Evolutionary conservation across 2,888 invertebrate species (phyloP), one percentile per base, ranked within the genome.

Genomic region (Luffia ferchaultella): DNA sequence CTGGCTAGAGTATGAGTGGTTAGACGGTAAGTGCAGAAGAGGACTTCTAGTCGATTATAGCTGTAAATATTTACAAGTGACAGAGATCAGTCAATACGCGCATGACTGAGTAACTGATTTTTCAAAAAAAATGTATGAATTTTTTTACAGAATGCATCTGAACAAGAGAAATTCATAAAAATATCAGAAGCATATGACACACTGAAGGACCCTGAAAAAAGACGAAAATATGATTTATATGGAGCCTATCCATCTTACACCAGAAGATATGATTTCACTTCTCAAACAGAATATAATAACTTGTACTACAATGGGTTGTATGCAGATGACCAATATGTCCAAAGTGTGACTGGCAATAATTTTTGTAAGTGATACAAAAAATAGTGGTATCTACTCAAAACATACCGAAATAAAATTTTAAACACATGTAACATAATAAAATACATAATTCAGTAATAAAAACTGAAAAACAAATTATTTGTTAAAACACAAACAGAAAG

Each of bases 281-380:
- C 87, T 15, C 88, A 88, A 51, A 56, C 74, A 0, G 85, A 88
- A 50, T 95, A 93, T 73, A 90, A 93, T 58, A 92, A 94, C 85
- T 87, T 89, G 55, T 95, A 90, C 70, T 95, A 94, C 65, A 88
- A 95, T 85, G 95, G 94, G 51, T 87, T 96, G 54, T 96, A 95
- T 72, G 93, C 94, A 66, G 91, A 94, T 66, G 94, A 95, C 76
- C 89, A 88, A 18, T 88, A 90, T 72, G 91, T 96, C 53, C 88
- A 92, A 19, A 93, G 93, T 0, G 73, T 96, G 1, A 90, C 89
- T 58, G 86, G 86, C 60, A 85, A 87, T 53, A 92, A 89, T 64
- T 96, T 92, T 84, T 89, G 93, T 93, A 73, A 86, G 88, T 74
- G 53, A 53, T 47, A 50, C 46, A 15, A 12, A 9, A 12, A 40